Evolutionary conservation across 2,888 invertebrate genomes (phyloP).

Genomic region (Drosophila buzzatii): DNA sequence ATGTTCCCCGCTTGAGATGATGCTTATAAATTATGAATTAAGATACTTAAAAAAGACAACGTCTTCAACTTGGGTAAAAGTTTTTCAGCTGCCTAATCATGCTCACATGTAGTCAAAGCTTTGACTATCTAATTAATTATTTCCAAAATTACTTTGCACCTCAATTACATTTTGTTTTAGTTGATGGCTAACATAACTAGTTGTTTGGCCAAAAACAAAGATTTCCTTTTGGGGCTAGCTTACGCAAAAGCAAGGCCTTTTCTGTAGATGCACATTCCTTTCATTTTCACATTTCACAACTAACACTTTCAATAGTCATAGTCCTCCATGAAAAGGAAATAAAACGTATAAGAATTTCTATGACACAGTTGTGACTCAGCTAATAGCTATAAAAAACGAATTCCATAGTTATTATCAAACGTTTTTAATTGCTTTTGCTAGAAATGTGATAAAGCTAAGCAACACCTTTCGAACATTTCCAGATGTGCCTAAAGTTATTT

Average conservation of each 20-base stretch:
- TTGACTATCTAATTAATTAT: not conserved
- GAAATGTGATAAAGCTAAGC: not conserved
- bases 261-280: not conserved
- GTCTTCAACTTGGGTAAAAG: not conserved
- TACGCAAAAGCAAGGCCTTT: constrained; percentile 1
- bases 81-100: not conserved
- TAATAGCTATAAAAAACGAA: not conserved
- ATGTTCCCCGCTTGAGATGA: not conserved
- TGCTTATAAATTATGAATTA: not conserved
- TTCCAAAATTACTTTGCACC: not conserved
- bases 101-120: not conserved
- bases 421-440: constrained; percentile 6
- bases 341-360: not conserved
- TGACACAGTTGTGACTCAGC: constrained; percentile 1
- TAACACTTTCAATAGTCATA: not conserved
- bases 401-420: constrained; percentile 4
- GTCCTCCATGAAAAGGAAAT: not conserved
- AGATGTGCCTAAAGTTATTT: not conserved
- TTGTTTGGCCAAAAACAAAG: not conserved
- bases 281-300: not conserved
- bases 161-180: not conserved
- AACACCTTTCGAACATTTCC: not conserved
- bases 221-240: not conserved
- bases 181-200: not conserved
- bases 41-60: not conserved